Evolutionary conservation across 2,888 invertebrate species (phyloP).

Genomic region (Pseudoips prasinana): DNA sequence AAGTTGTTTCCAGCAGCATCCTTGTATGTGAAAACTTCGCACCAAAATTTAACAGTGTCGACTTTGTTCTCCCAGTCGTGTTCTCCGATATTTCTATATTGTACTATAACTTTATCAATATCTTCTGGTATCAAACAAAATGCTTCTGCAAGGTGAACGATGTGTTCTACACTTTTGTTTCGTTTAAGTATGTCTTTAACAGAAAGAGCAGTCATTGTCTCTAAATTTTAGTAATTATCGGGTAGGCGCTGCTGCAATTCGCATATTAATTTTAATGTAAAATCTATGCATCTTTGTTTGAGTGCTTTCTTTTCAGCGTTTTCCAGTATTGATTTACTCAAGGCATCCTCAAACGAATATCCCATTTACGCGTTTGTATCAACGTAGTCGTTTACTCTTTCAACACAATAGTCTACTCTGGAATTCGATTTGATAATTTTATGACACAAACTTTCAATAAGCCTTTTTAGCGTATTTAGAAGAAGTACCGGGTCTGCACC

Average conservation of each 20-base stretch:
- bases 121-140: too few species aligned
- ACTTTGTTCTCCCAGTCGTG: too few species aligned
- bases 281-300: neutral
- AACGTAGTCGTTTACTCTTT: neutral
- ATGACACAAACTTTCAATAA: conserved; percentile 9
- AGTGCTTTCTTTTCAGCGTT: too few species aligned
- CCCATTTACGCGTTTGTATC: too few species aligned
- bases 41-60: conserved; percentile 7
- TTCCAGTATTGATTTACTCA: too few species aligned
- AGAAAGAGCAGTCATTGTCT: conserved; percentile 14
- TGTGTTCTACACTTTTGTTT: conserved; percentile 16
- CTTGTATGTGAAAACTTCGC: conserved; percentile 11
- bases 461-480: too few species aligned
- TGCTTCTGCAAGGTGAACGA: conserved; percentile 8
- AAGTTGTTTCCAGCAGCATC: conserved; percentile 19
- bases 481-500: too few species aligned
- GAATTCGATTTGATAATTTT: conserved; percentile 22
- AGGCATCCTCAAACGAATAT: too few species aligned
- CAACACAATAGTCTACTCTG: conserved; percentile 4
- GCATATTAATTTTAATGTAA: conserved; percentile 1
- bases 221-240: conserved; percentile 12
- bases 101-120: too few species aligned
- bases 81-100: too few species aligned
- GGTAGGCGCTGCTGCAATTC: too few species aligned
- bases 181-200: conserved; percentile 13